Percentiles rank a stretch among this genome's conserved stretches.
Evolutionary conservation across 2,113 vertebrate species (phyloP).

Genomic region (Anseranas semipalmata): DNA sequence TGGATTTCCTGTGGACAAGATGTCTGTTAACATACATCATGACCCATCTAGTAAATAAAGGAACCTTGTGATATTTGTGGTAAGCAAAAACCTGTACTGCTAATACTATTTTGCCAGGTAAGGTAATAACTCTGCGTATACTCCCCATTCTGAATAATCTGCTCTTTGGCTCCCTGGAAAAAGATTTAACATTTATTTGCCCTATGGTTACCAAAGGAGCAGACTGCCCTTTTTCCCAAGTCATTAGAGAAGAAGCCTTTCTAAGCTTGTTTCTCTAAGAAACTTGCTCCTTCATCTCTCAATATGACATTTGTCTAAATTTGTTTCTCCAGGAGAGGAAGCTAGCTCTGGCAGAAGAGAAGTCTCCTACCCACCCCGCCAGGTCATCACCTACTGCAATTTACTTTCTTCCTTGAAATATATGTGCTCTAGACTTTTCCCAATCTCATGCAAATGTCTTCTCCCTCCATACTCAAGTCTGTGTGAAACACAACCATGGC

Average conservation of each 20-base stretch:
- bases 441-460: not conserved
- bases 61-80: not conserved
- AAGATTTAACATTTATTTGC: not conserved
- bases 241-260: not conserved
- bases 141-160: not conserved
- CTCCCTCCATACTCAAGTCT: not conserved
- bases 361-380: not conserved
- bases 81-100: not conserved
- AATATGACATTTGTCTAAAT: not conserved
- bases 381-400: not conserved
- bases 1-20: slow-evolving; percentile 8
- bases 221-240: not conserved
- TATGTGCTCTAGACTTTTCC: rapidly evolving
- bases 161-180: not conserved
- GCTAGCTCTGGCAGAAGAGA: not conserved
- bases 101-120: not conserved
- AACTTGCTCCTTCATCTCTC: not conserved
- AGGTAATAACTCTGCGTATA: not conserved
- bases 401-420: not conserved
- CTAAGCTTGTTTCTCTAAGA: not conserved
- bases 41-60: slow-evolving; percentile 17
- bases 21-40: not conserved
- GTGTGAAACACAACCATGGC: not conserved
- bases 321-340: not conserved
- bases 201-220: not conserved